Evolutionary conservation across 2,888 invertebrate species (phyloP).

Genomic region (Acanthosepion esculentum): DNA sequence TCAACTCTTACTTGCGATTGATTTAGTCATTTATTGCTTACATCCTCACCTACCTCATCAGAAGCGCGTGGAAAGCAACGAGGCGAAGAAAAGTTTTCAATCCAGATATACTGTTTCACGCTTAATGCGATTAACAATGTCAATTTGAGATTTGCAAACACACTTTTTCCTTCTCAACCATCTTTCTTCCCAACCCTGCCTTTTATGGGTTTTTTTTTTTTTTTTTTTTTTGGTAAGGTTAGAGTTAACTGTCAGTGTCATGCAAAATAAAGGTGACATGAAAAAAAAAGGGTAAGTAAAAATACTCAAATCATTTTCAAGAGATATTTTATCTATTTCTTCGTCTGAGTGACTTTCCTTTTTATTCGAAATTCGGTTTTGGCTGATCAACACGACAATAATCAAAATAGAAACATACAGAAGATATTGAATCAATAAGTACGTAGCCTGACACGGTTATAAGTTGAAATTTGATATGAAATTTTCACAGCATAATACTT

Average conservation of each 20-base stretch:
- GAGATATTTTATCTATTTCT: background rate
- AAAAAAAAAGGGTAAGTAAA: too few species aligned
- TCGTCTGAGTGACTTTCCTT: too few species aligned
- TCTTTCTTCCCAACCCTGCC: background rate
- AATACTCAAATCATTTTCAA: too few species aligned
- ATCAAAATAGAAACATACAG: too few species aligned
- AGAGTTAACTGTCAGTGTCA: background rate
- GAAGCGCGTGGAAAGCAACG: background rate
- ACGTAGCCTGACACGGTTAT: too few species aligned
- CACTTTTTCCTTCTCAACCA: background rate
- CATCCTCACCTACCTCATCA: background rate
- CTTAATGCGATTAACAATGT: constrained; percentile 33
- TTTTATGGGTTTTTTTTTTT: background rate
- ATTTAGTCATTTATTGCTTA: too few species aligned
- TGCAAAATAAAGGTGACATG: background rate
- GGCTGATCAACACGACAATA: too few species aligned
- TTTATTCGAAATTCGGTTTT: too few species aligned
- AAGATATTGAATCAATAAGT: too few species aligned
- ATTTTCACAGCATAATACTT: too few species aligned
- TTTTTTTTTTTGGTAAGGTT: background rate
- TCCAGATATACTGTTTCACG: background rate
- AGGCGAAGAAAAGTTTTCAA: background rate
- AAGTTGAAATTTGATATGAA: too few species aligned
- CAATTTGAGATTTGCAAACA: background rate
- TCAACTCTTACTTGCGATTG: background rate